Percentiles rank a stretch among this genome's conserved stretches.
These are phyloP conservation scores for Microcebus lehilahytsara DNA, from an alignment of 2,113 vertebrate genomes.

Conservation along the genomic window DNA sequence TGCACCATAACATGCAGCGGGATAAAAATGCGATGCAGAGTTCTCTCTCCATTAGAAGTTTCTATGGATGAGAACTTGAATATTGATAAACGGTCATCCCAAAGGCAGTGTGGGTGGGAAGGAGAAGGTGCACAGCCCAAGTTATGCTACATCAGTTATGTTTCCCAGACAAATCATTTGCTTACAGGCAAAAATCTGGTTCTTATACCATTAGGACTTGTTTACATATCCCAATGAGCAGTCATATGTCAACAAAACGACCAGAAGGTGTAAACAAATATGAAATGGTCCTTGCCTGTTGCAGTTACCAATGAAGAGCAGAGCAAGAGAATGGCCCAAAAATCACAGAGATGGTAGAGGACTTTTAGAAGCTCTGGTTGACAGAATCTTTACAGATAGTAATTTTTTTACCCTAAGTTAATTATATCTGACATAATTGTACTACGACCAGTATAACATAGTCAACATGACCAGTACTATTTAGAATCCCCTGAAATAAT, in stretches of 20 bases:
- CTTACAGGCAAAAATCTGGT: not conserved
- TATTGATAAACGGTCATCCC: not conserved
- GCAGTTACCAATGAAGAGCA: not conserved
- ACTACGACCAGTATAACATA: not conserved
- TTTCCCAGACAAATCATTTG: not conserved
- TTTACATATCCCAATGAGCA: not conserved
- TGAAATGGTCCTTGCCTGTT: not conserved
- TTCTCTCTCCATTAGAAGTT: slow-evolving; percentile 36
- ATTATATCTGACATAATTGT: not conserved
- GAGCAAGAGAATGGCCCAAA: not conserved
- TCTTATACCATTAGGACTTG: not conserved
- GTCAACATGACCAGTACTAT: not conserved
- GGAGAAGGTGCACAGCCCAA: not conserved
- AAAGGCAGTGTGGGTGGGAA: not conserved
- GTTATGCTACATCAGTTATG: not conserved
- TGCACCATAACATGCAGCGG: slow-evolving; percentile 72
- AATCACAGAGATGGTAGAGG: not conserved
- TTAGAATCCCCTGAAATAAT: not conserved
- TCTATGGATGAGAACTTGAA: not conserved
- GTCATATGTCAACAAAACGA: not conserved
- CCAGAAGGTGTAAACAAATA: not conserved
- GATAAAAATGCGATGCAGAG: not conserved
- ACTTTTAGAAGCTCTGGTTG: not conserved
- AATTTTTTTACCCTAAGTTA: not conserved
- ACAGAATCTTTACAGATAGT: not conserved